phyloP scores from a whole-genome alignment of 2,113 vertebrate species.

The Tretioscincus oriximinensis region DNA sequence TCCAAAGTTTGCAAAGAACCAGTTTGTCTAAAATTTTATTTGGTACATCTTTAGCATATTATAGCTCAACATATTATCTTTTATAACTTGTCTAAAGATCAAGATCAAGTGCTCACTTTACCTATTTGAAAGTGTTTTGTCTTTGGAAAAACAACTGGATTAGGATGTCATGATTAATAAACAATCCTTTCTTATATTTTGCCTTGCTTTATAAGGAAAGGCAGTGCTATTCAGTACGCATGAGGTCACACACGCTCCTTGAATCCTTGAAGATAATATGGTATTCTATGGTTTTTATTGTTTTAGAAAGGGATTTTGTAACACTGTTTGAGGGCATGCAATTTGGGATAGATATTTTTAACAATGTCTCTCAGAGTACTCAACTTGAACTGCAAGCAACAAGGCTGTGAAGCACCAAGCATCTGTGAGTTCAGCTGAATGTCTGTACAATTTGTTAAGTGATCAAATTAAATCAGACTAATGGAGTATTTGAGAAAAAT shows the following conservation, averaged over 20 bases:
- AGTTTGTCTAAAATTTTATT: too few relatives aligned
- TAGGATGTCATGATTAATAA: neutral
- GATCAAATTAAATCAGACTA: neutral
- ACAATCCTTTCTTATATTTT: neutral
- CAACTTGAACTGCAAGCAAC: neutral
- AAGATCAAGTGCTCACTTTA: neutral
- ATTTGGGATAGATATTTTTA: conserved; percentile 13
- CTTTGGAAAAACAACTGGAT: neutral
- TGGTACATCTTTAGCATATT: too few relatives aligned
- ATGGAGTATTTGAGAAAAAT: neutral
- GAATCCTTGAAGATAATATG: neutral
- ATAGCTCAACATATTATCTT: too few relatives aligned
- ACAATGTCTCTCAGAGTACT: neutral
- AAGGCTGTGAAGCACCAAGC: neutral
- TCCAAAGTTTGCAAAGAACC: too few relatives aligned
- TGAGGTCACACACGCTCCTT: neutral
- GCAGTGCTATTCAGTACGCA: neutral
- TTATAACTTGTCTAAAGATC: neutral
- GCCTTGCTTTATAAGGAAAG: neutral
- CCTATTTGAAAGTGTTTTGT: neutral
- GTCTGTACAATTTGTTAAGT: conserved; percentile 8
- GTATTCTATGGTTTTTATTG: neutral
- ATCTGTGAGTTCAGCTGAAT: conserved; percentile 14
- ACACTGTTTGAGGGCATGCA: neutral
- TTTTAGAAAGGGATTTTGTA: neutral